A percentile compares a stretch with the other conserved stretches of the same genome.
Conservation (phyloP, 2,797 vertebrate species). For the Rhinatrema bivittatum region DNA sequence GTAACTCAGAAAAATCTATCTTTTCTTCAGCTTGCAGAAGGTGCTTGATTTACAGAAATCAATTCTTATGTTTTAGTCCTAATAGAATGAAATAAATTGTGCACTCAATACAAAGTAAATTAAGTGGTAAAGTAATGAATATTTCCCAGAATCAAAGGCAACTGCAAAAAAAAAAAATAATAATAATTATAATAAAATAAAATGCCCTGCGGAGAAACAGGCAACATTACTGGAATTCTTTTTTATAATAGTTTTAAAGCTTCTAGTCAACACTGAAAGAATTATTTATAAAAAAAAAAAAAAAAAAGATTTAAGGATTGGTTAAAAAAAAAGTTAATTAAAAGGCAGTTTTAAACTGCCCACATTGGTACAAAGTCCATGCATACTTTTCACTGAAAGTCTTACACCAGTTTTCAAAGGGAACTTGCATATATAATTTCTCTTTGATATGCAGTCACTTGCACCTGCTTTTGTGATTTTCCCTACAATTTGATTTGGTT, state of each 20-base stretch:
- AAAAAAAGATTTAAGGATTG: no score
- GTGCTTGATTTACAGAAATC: not conserved
- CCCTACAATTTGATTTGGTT: no score
- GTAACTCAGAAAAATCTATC: not conserved
- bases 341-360: no score
- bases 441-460: no score
- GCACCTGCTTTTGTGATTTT: no score
- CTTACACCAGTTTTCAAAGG: no score
- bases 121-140: not conserved
- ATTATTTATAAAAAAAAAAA: no score
- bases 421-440: no score
- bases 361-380: no score
- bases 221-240: not conserved
- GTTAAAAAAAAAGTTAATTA: no score
- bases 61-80: not conserved
- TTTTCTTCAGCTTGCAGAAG: not conserved
- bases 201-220: not conserved
- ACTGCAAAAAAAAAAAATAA: not conserved
- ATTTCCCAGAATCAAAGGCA: not conserved
- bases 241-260: not conserved
- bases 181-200: no score
- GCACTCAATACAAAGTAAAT: not conserved
- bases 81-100: not conserved
- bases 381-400: no score
- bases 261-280: not conserved